Percentiles rank a stretch among this genome's conserved stretches.
phyloP scores from a whole-genome alignment of 2,113 vertebrate genomes.

The Salvelinus namaycush region DNA sequence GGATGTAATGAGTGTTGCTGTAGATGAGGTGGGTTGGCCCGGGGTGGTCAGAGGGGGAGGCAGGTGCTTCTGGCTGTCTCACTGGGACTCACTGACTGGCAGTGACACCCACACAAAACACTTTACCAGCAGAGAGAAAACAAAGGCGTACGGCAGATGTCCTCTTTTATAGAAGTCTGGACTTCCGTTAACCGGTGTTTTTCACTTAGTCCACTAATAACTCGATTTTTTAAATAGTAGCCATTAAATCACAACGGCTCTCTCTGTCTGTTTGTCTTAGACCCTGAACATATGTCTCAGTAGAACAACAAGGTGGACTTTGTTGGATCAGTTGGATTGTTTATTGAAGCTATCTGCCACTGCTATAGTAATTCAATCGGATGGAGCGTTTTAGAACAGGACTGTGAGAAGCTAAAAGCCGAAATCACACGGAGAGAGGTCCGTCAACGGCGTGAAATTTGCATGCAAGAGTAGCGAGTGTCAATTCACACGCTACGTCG shows the following conservation, averaged over 20 bases:
- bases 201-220: neutral
- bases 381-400: neutral
- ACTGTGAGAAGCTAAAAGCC: no score
- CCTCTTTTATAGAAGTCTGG: neutral
- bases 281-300: neutral
- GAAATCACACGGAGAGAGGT: no score
- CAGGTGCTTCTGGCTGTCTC: neutral
- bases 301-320: neutral
- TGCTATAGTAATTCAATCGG: neutral
- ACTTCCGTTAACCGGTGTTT: neutral
- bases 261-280: neutral
- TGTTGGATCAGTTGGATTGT: neutral
- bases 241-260: neutral
- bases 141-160: neutral
- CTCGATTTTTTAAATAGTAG: neutral
- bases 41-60: neutral
- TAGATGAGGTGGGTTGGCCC: neutral
- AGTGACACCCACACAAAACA: neutral
- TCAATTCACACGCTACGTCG: no score
- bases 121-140: neutral
- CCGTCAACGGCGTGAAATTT: no score
- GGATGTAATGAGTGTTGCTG: conserved; percentile 32
- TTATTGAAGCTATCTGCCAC: neutral
- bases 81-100: neutral
- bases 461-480: no score